A percentile compares a stretch with the other conserved stretches of the same genome.
Conservation (phyloP, 2,797 vertebrate genomes). For the Borostomias antarcticus region DNA sequence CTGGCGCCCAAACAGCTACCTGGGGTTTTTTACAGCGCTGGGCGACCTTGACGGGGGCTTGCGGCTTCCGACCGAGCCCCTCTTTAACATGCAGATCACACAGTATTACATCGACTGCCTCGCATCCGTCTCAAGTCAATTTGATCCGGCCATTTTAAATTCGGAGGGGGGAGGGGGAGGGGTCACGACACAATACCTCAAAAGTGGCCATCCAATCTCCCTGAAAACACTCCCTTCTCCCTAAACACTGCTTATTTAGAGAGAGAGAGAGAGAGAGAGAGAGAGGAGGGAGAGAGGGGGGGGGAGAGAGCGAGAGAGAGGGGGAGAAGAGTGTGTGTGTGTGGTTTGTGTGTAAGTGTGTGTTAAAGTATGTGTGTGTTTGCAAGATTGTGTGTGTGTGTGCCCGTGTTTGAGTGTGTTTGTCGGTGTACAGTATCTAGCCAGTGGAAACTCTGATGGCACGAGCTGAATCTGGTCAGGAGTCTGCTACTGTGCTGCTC, state of each 20-base stretch:
- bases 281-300: not conserved
- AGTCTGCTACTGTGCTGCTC: slow-evolving; percentile 49
- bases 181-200: slow-evolving; percentile 76
- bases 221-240: slow-evolving; percentile 71
- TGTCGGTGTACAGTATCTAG: slow-evolving; percentile 55
- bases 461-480: slow-evolving; percentile 70
- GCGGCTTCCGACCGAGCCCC: slow-evolving; percentile 67
- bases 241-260: slow-evolving; percentile 68
- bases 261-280: slow-evolving; percentile 12
- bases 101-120: slow-evolving; percentile 75
- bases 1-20: slow-evolving; percentile 74
- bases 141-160: slow-evolving; percentile 79
- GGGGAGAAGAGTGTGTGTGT: not conserved
- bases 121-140: slow-evolving; percentile 79
- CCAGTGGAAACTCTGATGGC: slow-evolving; percentile 77
- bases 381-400: slow-evolving; percentile 34
- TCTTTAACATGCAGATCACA: slow-evolving; percentile 80
- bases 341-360: not conserved
- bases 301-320: too few species aligned
- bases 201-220: slow-evolving; percentile 75
- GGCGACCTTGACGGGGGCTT: slow-evolving; percentile 71
- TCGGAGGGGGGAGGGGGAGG: too few species aligned
- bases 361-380: not conserved
- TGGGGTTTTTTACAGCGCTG: slow-evolving; percentile 67
- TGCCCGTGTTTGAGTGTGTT: slow-evolving; percentile 39